Evolutionary conservation across 2,888 invertebrate species (phyloP).

Genomic region (Microctonus aethiopoides): DNA sequence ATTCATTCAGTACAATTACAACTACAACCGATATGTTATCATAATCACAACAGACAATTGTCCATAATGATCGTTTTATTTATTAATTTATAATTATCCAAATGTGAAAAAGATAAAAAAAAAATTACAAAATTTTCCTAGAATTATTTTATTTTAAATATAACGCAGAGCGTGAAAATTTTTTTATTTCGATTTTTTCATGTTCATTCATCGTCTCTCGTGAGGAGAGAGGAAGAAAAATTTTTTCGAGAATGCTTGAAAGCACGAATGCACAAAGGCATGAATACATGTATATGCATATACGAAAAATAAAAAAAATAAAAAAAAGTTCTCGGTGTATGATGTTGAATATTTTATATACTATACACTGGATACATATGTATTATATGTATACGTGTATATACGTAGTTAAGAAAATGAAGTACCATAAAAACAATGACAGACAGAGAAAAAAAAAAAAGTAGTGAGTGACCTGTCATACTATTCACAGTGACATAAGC

Average conservation of each 20-base stretch:
- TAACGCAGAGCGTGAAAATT: background rate
- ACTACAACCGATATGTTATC: background rate
- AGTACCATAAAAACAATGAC: background rate
- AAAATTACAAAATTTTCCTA: background rate
- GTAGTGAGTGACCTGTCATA: slow-evolving; percentile 27
- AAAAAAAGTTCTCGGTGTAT: background rate
- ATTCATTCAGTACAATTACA: no score
- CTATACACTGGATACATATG: no score
- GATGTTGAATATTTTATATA: background rate
- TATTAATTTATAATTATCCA: background rate
- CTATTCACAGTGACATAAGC: slow-evolving; percentile 1
- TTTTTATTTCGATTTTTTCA: background rate
- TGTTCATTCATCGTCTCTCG: background rate
- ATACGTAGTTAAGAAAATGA: slow-evolving; percentile 6
- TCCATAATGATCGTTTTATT: background rate
- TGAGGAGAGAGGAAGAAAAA: background rate
- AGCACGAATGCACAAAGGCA: background rate
- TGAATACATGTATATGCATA: background rate
- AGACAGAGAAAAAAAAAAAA: background rate
- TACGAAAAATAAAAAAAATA: no score
- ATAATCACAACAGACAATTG: background rate
- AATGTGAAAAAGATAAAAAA: background rate
- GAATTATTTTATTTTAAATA: background rate
- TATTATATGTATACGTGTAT: background rate
- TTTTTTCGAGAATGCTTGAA: background rate